Evolutionary conservation across 30 jellyfish, hydroid and myxozoan genomes (phyloP).

Genomic region (Haliclystus octoradiatus): DNA sequence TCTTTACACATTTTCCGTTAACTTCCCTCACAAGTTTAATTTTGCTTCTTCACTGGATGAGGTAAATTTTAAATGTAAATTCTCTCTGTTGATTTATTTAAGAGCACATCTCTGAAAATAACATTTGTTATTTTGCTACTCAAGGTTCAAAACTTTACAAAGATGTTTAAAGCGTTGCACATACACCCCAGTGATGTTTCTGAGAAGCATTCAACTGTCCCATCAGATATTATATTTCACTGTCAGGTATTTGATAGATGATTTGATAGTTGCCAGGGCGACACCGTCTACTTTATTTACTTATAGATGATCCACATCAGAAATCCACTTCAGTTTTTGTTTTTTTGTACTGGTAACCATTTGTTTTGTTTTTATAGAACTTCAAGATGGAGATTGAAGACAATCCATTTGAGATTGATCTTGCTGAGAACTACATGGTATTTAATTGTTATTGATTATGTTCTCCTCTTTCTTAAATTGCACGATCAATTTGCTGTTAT

Average conservation of each 20-base stretch:
- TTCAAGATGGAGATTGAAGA: slow-evolving; percentile 66
- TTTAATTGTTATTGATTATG: too few species aligned
- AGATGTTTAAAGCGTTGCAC: too few species aligned
- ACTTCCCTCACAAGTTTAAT: slow-evolving; percentile 67
- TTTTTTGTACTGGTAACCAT: not conserved
- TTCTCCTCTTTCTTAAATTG: too few species aligned
- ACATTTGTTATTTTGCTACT: not conserved
- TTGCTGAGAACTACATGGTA: slow-evolving; percentile 73
- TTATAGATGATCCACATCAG: too few species aligned
- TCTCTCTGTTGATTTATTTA: not conserved
- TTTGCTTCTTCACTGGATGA: slow-evolving; percentile 76
- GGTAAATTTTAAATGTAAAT: slow-evolving; percentile 17
- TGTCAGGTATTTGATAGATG: too few species aligned
- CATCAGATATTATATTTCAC: too few species aligned
- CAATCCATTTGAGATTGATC: slow-evolving; percentile 72
- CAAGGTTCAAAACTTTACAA: not conserved
- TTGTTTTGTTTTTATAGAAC: slow-evolving; percentile 16
- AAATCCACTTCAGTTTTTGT: too few species aligned
- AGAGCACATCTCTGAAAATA: not conserved
- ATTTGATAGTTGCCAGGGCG: too few species aligned
- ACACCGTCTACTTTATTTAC: too few species aligned
- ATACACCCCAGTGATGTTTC: too few species aligned
- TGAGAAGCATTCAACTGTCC: too few species aligned
- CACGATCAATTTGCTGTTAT: too few species aligned
- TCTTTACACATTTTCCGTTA: slow-evolving; percentile 9